Evolutionary conservation across 2,797 vertebrate genomes (phyloP).

Genomic region (Coreius guichenoti): DNA sequence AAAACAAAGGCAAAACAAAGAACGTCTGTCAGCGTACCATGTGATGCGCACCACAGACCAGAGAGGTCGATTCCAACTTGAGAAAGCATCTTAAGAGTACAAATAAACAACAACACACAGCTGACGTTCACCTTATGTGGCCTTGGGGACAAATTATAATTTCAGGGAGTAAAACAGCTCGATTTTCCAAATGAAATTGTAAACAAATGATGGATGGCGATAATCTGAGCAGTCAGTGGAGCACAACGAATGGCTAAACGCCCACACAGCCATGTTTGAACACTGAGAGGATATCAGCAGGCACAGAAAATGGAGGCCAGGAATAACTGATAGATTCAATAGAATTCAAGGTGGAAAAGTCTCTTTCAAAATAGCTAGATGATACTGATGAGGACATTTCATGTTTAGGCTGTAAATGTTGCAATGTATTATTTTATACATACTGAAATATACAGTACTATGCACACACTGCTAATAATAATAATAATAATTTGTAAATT

Average conservation of each 20-base stretch:
- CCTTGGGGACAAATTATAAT: constrained; percentile 68
- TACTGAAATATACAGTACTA: not conserved
- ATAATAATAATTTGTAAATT: not conserved
- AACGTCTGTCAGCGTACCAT: not conserved
- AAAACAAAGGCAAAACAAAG: constrained; percentile 22
- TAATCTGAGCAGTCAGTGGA: constrained; percentile 74
- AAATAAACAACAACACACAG: constrained; percentile 12
- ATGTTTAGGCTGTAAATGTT: not conserved
- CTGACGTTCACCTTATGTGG: constrained; percentile 61
- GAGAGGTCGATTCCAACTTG: constrained; percentile 2
- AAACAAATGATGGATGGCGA: constrained; percentile 78
- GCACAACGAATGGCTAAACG: constrained; percentile 61
- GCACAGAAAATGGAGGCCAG: constrained; percentile 41
- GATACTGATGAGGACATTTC: not conserved
- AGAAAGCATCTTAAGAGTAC: constrained; percentile 16
- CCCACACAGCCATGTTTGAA: constrained; percentile 63
- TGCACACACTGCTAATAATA: not conserved
- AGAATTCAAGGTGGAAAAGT: constrained; percentile 17
- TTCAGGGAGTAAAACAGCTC: constrained; percentile 63
- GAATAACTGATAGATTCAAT: constrained; percentile 47
- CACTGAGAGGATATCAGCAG: constrained; percentile 59
- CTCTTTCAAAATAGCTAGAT: not conserved
- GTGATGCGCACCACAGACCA: not conserved
- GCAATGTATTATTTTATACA: not conserved
- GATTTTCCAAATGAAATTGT: constrained; percentile 70